Evolutionary conservation across 2,113 vertebrate genomes (phyloP).

Genomic region (Furnarius figulus): DNA sequence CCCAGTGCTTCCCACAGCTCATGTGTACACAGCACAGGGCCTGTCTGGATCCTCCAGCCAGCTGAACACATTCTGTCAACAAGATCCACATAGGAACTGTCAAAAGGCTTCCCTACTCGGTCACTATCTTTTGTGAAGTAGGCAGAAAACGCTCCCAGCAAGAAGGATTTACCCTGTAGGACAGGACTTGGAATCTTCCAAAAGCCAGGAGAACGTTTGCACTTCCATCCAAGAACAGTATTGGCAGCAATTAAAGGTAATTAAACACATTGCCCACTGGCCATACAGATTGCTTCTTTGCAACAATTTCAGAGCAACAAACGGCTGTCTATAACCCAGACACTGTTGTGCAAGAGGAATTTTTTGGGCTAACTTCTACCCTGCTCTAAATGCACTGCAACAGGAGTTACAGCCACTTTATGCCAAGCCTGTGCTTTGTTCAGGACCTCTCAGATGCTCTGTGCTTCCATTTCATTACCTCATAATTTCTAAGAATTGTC

Average conservation of each 20-base stretch:
- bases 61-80: background rate
- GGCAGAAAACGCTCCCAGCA: constrained; percentile 8
- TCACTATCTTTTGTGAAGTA: background rate
- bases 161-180: background rate
- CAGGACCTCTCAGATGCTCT: constrained; percentile 14
- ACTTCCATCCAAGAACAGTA: constrained; percentile 26
- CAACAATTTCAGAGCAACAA: constrained; percentile 1
- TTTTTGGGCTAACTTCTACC: background rate
- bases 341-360: background rate
- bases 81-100: background rate
- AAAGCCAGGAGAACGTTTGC: constrained; percentile 18
- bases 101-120: background rate
- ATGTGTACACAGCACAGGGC: background rate
- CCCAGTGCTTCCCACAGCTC: background rate
- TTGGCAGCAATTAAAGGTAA: constrained; percentile 34
- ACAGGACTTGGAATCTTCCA: constrained; percentile 7
- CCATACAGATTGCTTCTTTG: constrained; percentile 34
- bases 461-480: background rate
- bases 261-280: constrained; percentile 22
- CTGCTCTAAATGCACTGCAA: background rate
- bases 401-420: background rate
- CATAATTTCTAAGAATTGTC: constrained; percentile 37
- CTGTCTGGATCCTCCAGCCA: background rate
- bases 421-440: constrained; percentile 26
- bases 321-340: background rate